Base-by-base conservation (phyloP, 1,140 invertebrate species). In the Dryas iulia region DNA sequence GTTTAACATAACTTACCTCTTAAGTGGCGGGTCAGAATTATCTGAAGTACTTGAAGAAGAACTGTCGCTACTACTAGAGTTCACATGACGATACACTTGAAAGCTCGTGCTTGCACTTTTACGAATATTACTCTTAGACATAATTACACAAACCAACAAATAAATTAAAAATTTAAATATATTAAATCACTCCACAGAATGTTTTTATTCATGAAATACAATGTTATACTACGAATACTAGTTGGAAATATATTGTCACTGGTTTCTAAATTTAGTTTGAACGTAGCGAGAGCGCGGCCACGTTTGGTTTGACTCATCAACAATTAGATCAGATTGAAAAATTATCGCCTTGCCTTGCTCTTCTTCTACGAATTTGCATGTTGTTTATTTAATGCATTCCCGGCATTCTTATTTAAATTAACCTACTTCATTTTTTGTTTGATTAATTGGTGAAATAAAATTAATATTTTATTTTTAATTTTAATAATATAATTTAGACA, bases 61-160 rank as follows among this genome's bases (percentile, higher is more conserved):
- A 8, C 76, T 70, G 60, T 88, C 86, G 79, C 84, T 89, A 25
- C 81, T 80, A n/a, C 78, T 82, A 2, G 79, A 84, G 21, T 70
- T 77, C 59, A 81, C 63, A 63, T 76, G 57, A 23, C 65, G 71
- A 35, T 86, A 86, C 66, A 84, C 71, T 80, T 86, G 79, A 65
- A 76, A 88, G 67, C 76, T 83, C 23, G 76, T 77, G 73, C 80
- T 84, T 25, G 72, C 82, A 81, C 85, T 84, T 71, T 83, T 86
- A 39, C 76, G 73, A 33, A 81, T 66, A 72, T 78, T 69, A 59
- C 62, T 60, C n/a, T 66, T 73, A n/a, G 64, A 72, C 75, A 74
- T 76, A 73, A 59, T 28, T 25, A 58, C 47, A 61, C 18, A 7
- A 14, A 56, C 47, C 14, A 35, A 53, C n/a, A 11, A 60, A 31